phyloP scores from a whole-genome alignment of 2,113 vertebrate species.

The Progne subis region DNA sequence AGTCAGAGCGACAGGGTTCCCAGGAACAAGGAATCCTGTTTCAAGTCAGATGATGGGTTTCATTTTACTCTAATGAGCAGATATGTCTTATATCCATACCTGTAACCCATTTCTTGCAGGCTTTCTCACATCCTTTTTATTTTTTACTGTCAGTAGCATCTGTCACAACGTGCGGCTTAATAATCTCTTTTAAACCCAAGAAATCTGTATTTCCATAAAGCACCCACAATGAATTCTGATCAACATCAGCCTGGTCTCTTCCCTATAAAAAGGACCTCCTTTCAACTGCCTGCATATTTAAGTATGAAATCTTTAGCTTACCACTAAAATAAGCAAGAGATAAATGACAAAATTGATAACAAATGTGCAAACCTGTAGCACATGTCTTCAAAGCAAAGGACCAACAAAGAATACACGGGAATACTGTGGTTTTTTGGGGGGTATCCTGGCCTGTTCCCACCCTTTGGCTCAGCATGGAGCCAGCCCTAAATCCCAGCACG shows the following conservation, averaged over 20 bases:
- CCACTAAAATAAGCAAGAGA: constrained; percentile 1
- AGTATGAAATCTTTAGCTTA: constrained; percentile 4
- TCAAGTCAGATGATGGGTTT: background rate
- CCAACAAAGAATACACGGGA: background rate
- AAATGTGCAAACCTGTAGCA: background rate
- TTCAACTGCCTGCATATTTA: background rate
- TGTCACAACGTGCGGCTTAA: constrained; percentile 57
- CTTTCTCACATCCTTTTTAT: constrained; percentile 54
- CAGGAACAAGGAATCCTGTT: background rate
- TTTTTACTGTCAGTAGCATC: constrained; percentile 64
- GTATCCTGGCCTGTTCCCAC: background rate
- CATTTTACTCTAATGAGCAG: constrained; percentile 22
- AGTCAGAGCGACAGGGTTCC: background rate
- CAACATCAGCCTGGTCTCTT: constrained; percentile 53
- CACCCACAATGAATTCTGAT: constrained; percentile 66
- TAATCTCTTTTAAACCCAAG: constrained; percentile 62
- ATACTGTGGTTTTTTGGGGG: background rate
- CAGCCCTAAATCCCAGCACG: background rate
- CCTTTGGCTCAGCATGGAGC: background rate
- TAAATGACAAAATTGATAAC: constrained; percentile 38
- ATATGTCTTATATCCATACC: constrained; percentile 39
- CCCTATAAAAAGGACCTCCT: constrained; percentile 21
- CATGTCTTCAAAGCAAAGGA: constrained; percentile 6
- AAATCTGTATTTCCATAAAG: constrained; percentile 64
- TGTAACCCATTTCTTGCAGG: constrained; percentile 19